Conservation (phyloP, 2,797 vertebrate species). For the Thaleichthys pacificus region DNA sequence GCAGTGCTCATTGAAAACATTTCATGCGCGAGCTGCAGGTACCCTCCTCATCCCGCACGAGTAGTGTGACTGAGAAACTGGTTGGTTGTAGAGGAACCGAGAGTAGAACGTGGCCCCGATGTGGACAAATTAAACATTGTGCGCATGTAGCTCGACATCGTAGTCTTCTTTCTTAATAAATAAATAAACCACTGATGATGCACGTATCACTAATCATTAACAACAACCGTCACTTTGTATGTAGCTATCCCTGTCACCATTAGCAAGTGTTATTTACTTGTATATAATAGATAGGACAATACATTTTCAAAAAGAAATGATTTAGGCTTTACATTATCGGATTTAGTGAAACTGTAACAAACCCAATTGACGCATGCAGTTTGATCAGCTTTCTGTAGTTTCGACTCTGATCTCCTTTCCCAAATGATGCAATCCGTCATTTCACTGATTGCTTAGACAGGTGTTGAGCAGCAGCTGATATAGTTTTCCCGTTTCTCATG, state of each 20-base stretch:
- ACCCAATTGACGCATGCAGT: too few relatives aligned
- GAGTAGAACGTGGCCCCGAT: not conserved
- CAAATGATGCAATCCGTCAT: slow-evolving; percentile 3
- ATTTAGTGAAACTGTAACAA: too few relatives aligned
- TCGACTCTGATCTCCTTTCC: not conserved
- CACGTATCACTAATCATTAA: not conserved
- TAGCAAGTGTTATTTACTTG: not conserved
- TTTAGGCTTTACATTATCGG: too few relatives aligned
- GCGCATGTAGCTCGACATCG: not conserved
- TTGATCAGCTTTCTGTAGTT: not conserved
- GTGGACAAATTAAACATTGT: slow-evolving; percentile 7
- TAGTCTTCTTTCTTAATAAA: not conserved
- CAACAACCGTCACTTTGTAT: not conserved
- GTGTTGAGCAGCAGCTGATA: not conserved
- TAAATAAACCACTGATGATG: slow-evolving; percentile 2
- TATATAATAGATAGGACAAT: not conserved
- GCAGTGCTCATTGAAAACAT: not conserved
- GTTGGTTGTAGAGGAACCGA: slow-evolving; percentile 7
- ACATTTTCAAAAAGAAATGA: not conserved
- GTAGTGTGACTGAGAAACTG: slow-evolving; percentile 16
- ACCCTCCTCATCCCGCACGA: slow-evolving; percentile 14
- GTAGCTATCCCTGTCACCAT: not conserved
- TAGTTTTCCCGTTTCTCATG: not conserved
- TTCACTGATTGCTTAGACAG: not conserved
- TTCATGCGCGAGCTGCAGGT: not conserved